phyloP scores from a whole-genome alignment of 1,140 invertebrate genomes.

The Lordiphosa collinella region DNA sequence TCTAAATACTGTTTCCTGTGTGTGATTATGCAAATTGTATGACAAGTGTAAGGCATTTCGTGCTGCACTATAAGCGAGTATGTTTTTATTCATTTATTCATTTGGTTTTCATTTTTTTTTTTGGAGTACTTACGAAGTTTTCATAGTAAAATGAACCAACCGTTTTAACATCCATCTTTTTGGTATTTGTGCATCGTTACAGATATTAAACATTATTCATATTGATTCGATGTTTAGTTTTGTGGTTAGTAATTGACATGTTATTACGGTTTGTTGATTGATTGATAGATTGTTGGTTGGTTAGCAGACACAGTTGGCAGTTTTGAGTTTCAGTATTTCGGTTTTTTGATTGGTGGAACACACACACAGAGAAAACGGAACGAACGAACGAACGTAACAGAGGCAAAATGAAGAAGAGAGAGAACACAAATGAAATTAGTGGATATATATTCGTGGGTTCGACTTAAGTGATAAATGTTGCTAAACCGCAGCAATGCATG shows the following conservation, averaged over 20 bases:
- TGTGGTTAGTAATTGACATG: slow-evolving; percentile 28
- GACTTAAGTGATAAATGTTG: slow-evolving; percentile 14
- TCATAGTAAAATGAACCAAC: slow-evolving; percentile 96
- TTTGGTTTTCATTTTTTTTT: slow-evolving; percentile 20
- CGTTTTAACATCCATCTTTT: slow-evolving; percentile 94
- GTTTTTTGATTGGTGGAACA: background rate
- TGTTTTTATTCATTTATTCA: too few relatives aligned
- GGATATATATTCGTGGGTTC: slow-evolving; percentile 39
- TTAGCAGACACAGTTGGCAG: slow-evolving; percentile 19
- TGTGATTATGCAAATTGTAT: too few relatives aligned
- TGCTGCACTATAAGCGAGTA: too few relatives aligned
- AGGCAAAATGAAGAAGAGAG: slow-evolving; percentile 52
- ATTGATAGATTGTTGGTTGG: slow-evolving; percentile 13
- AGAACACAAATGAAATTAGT: slow-evolving; percentile 76
- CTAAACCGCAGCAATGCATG: slow-evolving; percentile 37
- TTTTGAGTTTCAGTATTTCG: background rate
- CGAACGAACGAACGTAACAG: slow-evolving; percentile 56
- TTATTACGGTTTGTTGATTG: slow-evolving; percentile 21
- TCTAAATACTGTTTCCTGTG: too few relatives aligned
- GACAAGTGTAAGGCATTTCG: too few relatives aligned
- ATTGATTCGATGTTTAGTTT: slow-evolving; percentile 40
- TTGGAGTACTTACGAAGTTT: slow-evolving; percentile 91
- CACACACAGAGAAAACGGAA: slow-evolving; percentile 18
- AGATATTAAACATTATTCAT: slow-evolving; percentile 29
- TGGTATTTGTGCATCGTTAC: slow-evolving; percentile 40